Evolutionary conservation across 2,797 vertebrate species (phyloP), one percentile per base, ranked within the genome.

Genomic region (Artibeus jamaicensis): DNA sequence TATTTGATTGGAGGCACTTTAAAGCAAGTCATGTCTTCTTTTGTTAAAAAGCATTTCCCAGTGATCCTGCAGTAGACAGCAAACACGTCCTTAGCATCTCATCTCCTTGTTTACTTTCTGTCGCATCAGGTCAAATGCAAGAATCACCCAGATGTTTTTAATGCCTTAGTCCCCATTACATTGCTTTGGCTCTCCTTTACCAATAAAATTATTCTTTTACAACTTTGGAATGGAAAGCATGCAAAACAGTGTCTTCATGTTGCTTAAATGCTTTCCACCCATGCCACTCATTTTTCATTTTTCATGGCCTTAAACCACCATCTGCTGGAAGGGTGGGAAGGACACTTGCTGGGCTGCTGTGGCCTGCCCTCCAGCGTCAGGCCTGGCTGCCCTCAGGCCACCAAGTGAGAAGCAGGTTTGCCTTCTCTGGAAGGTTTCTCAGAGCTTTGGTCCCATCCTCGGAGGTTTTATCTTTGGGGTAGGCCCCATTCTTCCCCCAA

Each of bases 201-300:
- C 86, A 62, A 12, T 34, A 74, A 68, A 83, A 82, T 86, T 78
- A 79, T 50, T 93, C 86, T 85, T 97, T 57, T 93, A 62, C 84
- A 70, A 5, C 59, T 94, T 85, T 93, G 97, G 95, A 96, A 91
- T 62, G 87, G 44, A 93, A 94, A 93, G 79, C 87, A 91, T 91
- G 81, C 73, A 83, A 53, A 93, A 94, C 76, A 39, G 70, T 87
- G 73, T 85, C 96, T 94, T 96, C 93, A 2, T 70, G 4, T 81
- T 79, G 53, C 91, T 77, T 39, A 91, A 78, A n/a, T 74, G 48
- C 55, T 92, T 95, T 92, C 96, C 44, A 34, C 68, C 70, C 97
- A 91, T 87, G 91, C 82, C 83, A 24, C 87, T 97, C 96, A 94
- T 97, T 94, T 96, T 94, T 96, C 50, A 97, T 97, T 97, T 93